Evolutionary conservation across 1,140 invertebrate species (phyloP).

Genomic region (Drosophila erecta): DNA sequence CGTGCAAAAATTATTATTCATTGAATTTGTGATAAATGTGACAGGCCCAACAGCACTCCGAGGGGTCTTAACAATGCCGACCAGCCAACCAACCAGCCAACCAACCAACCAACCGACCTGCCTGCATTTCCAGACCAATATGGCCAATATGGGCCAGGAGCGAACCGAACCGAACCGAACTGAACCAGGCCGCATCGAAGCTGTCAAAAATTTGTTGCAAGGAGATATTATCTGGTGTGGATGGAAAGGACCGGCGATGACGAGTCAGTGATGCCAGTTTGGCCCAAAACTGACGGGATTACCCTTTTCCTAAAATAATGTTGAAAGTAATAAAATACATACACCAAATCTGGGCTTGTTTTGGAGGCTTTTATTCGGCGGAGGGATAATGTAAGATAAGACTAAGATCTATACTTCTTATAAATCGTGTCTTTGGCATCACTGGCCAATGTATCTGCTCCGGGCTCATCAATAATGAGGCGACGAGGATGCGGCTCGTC

Average conservation of each 20-base stretch:
- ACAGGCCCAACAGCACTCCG: conserved; percentile 75
- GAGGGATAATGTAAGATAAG: too few relatives aligned
- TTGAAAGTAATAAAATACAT: too few relatives aligned
- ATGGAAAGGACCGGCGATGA: conserved; percentile 33
- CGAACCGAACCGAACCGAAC: neutral
- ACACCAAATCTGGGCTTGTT: too few relatives aligned
- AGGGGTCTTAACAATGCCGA: conserved; percentile 47
- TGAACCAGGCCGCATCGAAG: conserved; percentile 60
- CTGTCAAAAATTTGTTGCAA: conserved; percentile 83
- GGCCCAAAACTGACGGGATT: neutral
- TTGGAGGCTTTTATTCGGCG: too few relatives aligned
- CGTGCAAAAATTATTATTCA: conserved; percentile 84
- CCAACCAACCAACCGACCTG: neutral
- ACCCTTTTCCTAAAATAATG: neutral
- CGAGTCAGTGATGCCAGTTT: conserved; percentile 10
- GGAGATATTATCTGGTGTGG: conserved; percentile 74
- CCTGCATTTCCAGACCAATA: conserved; percentile 24
- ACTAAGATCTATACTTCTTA: too few relatives aligned
- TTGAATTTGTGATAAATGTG: conserved; percentile 84
- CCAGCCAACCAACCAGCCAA: conserved; percentile 1
- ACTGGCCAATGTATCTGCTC: conserved; percentile 15
- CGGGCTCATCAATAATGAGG: conserved; percentile 72
- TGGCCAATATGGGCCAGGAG: conserved; percentile 3
- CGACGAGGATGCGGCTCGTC: conserved; percentile 45
- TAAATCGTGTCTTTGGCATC: conserved; percentile 4